These are phyloP conservation scores for Diphyllodes magnificus DNA, from an alignment of 2,113 vertebrate species.

Conservation along the genomic window DNA sequence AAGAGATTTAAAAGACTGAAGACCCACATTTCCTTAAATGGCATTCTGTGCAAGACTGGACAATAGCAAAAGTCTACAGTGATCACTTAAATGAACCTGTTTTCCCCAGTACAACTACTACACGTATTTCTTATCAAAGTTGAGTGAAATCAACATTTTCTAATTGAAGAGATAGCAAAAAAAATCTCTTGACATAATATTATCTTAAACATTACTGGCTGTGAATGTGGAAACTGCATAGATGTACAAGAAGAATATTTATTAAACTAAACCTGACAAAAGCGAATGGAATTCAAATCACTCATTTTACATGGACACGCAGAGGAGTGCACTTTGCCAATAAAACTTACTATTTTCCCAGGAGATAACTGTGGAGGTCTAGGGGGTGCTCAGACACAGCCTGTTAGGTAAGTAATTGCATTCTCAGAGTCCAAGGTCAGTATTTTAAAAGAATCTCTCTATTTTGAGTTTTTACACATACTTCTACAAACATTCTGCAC, in stretches of 20 bases:
- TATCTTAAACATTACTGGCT: not conserved
- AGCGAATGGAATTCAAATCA: not conserved
- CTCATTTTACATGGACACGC: not conserved
- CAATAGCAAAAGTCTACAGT: conserved; percentile 25
- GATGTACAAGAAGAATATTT: not conserved
- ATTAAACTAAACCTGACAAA: not conserved
- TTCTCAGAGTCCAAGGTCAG: not conserved
- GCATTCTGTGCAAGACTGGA: conserved; percentile 40
- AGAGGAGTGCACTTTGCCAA: not conserved
- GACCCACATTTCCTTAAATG: not conserved
- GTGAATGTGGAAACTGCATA: not conserved
- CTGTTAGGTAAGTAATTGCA: not conserved
- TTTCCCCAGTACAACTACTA: not conserved
- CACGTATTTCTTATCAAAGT: accelerated
- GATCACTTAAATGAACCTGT: conserved; percentile 18
- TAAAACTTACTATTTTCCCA: not conserved
- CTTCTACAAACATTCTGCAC: not conserved
- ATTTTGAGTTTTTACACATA: not conserved
- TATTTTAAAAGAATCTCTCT: not conserved
- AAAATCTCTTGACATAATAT: not conserved
- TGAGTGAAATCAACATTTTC: not conserved
- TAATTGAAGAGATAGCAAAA: not conserved
- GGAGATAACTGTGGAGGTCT: not conserved
- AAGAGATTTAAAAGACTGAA: conserved; percentile 26
- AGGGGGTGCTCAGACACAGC: not conserved